Evolutionary conservation across 2,113 vertebrate species (phyloP).

Genomic region (Campylomormyrus numenius): DNA sequence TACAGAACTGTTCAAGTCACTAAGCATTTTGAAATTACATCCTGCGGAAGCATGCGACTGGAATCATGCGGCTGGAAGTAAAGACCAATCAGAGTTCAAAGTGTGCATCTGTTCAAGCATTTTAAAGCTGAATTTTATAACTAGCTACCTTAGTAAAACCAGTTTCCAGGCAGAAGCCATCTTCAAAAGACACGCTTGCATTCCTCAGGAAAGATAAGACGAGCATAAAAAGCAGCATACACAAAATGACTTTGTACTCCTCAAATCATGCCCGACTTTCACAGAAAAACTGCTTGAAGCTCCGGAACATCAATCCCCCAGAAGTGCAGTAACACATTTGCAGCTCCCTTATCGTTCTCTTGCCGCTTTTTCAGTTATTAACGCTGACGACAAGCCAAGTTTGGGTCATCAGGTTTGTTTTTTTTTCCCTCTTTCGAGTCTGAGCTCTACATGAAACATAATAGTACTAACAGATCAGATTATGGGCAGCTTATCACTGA

Average conservation of each 20-base stretch:
- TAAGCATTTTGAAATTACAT: slow-evolving; percentile 1
- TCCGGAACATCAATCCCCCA: not conserved
- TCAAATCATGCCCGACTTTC: not conserved
- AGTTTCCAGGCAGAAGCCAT: not conserved
- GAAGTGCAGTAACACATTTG: not conserved
- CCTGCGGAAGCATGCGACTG: not conserved
- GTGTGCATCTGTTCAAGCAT: not conserved
- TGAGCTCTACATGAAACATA: not conserved
- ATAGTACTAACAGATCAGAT: slow-evolving; percentile 17
- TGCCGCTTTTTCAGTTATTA: not conserved
- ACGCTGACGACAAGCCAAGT: not conserved
- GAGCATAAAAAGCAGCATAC: not conserved
- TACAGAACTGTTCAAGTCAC: not conserved
- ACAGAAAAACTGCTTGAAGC: not conserved
- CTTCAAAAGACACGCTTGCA: not conserved
- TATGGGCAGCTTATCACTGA: slow-evolving; percentile 10
- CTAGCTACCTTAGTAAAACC: not conserved
- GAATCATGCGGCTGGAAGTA: not conserved
- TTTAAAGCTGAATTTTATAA: not conserved
- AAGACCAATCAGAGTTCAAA: not conserved
- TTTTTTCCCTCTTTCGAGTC: not conserved
- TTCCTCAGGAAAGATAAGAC: slow-evolving; percentile 2
- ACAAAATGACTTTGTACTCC: not conserved
- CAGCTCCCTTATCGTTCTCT: not conserved
- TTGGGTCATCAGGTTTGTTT: not conserved